phyloP scores from a whole-genome alignment of 2,888 invertebrate species.

The Hydropsyche betteni region DNA sequence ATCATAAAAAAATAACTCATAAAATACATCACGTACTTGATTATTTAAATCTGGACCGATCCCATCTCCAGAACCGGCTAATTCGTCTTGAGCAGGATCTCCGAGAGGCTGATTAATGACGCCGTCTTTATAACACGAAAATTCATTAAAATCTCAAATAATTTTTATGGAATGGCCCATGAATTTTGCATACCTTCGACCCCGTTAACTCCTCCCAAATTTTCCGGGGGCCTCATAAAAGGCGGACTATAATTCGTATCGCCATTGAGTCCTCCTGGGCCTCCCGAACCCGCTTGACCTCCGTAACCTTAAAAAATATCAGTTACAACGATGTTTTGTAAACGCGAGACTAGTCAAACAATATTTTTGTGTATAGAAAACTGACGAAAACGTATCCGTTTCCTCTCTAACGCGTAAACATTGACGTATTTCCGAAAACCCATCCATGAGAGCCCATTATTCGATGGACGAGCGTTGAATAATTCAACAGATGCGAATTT shows the following conservation, averaged over 20 bases:
- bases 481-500: slow-evolving; percentile 7
- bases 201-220: background rate
- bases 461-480: background rate
- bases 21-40: background rate
- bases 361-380: too few relatives aligned
- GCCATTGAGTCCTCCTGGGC: slow-evolving; percentile 41
- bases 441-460: background rate
- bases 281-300: slow-evolving; percentile 35
- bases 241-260: too few relatives aligned
- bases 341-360: too few relatives aligned
- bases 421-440: background rate
- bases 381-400: background rate
- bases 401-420: background rate
- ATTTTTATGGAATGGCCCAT: too few relatives aligned
- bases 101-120: slow-evolving; percentile 2
- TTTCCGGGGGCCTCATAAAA: too few relatives aligned
- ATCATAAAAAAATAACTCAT: background rate
- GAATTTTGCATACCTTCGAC: background rate
- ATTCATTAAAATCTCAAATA: too few relatives aligned
- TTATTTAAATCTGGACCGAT: slow-evolving; percentile 54
- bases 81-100: slow-evolving; percentile 53
- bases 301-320: slow-evolving; percentile 1
- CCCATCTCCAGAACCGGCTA: slow-evolving; percentile 68
- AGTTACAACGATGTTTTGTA: background rate
- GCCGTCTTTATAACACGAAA: too few relatives aligned